phyloP scores from a whole-genome alignment of 2,113 vertebrate species.

The Trinectes maculatus region DNA sequence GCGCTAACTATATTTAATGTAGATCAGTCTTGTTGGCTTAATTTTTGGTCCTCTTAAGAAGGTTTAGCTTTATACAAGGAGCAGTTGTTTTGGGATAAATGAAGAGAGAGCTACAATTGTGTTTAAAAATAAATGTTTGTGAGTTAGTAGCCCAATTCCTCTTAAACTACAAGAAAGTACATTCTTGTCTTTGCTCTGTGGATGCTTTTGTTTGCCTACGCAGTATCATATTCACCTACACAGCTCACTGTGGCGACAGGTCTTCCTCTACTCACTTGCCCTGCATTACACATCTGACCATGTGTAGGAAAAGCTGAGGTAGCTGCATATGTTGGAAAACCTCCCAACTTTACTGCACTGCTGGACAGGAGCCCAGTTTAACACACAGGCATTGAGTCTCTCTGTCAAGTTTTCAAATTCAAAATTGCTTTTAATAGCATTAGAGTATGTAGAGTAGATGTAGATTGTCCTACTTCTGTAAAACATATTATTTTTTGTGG shows the following conservation, averaged over 20 bases:
- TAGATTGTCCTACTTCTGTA: too few relatives aligned
- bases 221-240: constrained; percentile 27
- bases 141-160: neutral
- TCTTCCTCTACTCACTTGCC: constrained; percentile 26
- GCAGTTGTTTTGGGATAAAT: neutral
- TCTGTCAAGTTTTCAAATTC: constrained; percentile 10
- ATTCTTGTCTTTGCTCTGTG: constrained; percentile 3
- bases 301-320: constrained; percentile 33
- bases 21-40: neutral
- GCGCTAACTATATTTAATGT: constrained; percentile 3
- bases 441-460: too few relatives aligned
- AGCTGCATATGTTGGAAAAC: constrained; percentile 31
- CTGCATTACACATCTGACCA: constrained; percentile 43
- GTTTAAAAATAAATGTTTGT: neutral
- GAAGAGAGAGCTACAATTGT: neutral
- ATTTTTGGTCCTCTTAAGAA: neutral
- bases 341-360: constrained; percentile 27
- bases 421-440: neutral
- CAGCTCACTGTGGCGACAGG: constrained; percentile 30
- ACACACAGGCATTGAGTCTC: neutral
- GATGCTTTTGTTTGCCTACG: constrained; percentile 10
- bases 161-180: too few relatives aligned
- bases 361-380: constrained; percentile 18
- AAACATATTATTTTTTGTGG: too few relatives aligned
- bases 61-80: neutral